A percentile compares a stretch with the other conserved stretches of the same genome.
Evolutionary conservation across 2,113 vertebrate species (phyloP).

Genomic region (Engraulis encrasicolus): DNA sequence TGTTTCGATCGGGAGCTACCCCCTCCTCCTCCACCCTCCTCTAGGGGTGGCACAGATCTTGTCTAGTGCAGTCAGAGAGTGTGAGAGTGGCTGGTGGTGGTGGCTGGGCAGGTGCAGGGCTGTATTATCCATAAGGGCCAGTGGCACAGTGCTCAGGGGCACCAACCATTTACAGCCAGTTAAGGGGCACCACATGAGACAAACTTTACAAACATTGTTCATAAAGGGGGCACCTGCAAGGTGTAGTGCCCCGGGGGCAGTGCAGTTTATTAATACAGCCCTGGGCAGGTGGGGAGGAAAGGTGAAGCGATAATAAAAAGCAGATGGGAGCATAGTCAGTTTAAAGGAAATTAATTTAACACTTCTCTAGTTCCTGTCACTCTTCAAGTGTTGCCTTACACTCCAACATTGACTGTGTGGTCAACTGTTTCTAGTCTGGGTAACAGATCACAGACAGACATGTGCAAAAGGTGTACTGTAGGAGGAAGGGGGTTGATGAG

Average conservation of each 20-base stretch:
- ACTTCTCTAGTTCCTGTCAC: too few species aligned
- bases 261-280: too few species aligned
- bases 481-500: background rate
- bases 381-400: too few species aligned
- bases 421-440: background rate
- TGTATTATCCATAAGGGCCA: too few species aligned
- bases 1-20: background rate
- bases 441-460: background rate
- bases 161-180: too few species aligned
- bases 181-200: too few species aligned
- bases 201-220: too few species aligned
- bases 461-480: background rate
- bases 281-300: too few species aligned
- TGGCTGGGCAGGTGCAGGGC: background rate
- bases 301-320: background rate
- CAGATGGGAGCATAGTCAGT: background rate
- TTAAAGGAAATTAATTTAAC: too few species aligned
- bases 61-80: background rate
- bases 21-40: background rate
- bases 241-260: too few species aligned
- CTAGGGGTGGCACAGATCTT: background rate
- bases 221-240: too few species aligned
- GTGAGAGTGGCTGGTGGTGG: background rate
- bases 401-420: background rate
- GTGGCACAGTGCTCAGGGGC: too few species aligned